phyloP scores from a whole-genome alignment of 2,113 vertebrate species.

The Condylura cristata region DNA sequence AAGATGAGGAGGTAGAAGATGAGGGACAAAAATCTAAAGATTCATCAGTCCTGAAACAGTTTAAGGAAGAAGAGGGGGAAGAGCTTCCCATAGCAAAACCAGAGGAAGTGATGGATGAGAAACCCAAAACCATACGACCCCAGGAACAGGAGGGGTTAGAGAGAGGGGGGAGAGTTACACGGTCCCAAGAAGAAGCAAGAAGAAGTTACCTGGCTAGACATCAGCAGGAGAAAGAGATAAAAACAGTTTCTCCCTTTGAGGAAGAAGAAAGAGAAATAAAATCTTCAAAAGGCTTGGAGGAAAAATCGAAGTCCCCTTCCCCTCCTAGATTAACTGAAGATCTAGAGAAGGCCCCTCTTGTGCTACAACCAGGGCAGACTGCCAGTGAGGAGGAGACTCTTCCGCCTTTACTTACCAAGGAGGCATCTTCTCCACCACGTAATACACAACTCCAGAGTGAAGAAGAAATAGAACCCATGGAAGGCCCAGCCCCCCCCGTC shows the following conservation, averaged over 20 bases:
- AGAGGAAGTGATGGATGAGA: conserved; percentile 68
- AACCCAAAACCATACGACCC: background rate
- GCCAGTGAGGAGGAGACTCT: conserved; percentile 77
- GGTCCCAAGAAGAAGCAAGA: conserved; percentile 70
- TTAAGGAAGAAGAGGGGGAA: conserved; percentile 54
- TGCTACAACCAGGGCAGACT: conserved; percentile 60
- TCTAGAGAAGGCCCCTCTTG: conserved; percentile 59
- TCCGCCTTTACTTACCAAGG: conserved; percentile 82
- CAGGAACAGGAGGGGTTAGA: conserved; percentile 70
- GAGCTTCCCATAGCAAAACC: conserved; percentile 46
- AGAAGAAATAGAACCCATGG: conserved; percentile 72
- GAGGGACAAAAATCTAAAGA: conserved; percentile 70
- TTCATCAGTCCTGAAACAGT: conserved; percentile 60
- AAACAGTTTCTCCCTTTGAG: background rate
- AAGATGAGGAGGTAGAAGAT: conserved; percentile 75
- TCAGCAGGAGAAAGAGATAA: conserved; percentile 60
- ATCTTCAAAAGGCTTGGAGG: conserved; percentile 54
- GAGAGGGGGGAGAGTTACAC: conserved; percentile 70
- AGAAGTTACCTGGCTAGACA: conserved; percentile 43
- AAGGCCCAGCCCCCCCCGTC: conserved; percentile 78
- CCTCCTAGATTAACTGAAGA: conserved; percentile 80
- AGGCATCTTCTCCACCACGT: conserved; percentile 70
- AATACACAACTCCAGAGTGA: conserved; percentile 57
- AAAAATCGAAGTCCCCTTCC: conserved; percentile 76
- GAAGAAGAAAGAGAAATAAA: conserved; percentile 65